Conservation (phyloP, 1,140 invertebrate genomes). For the Phenacoccus solenopsis region DNA sequence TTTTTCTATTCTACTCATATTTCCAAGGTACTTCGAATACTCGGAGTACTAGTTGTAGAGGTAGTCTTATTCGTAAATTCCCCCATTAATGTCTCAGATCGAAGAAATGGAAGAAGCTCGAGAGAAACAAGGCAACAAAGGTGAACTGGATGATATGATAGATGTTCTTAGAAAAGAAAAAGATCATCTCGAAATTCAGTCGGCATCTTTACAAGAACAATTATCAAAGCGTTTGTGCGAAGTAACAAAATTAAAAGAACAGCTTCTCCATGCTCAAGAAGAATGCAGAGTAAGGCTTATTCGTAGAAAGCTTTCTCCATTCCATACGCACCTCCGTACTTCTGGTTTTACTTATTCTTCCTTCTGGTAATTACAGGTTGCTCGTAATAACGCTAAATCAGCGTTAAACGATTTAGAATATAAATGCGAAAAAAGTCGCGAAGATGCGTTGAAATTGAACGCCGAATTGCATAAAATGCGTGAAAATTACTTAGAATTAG, state of each 20-base stretch:
- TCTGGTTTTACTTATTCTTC: background rate
- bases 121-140: constrained; percentile 43
- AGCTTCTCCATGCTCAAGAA: constrained; percentile 57
- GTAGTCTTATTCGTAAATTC: too few relatives aligned
- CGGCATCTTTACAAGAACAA: constrained; percentile 61
- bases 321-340: background rate
- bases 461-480: constrained; percentile 57
- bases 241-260: constrained; percentile 54
- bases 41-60: too few relatives aligned
- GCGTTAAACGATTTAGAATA: constrained; percentile 67
- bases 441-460: constrained; percentile 53
- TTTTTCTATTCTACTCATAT: too few relatives aligned
- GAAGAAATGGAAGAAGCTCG: constrained; percentile 47
- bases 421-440: constrained; percentile 52
- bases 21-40: too few relatives aligned
- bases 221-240: constrained; percentile 62
- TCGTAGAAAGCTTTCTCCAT: constrained; percentile 20
- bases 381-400: constrained; percentile 67
- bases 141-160: constrained; percentile 54
- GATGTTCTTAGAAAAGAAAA: constrained; percentile 55
- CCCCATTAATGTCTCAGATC: constrained; percentile 34
- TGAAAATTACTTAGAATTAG: constrained; percentile 51
- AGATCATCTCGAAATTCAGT: constrained; percentile 50
- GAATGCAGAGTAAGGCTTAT: constrained; percentile 51
- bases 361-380: constrained; percentile 36